These are phyloP conservation scores for Anabas testudineus DNA, from an alignment of 2,797 vertebrate genomes.

Conservation along the genomic window DNA sequence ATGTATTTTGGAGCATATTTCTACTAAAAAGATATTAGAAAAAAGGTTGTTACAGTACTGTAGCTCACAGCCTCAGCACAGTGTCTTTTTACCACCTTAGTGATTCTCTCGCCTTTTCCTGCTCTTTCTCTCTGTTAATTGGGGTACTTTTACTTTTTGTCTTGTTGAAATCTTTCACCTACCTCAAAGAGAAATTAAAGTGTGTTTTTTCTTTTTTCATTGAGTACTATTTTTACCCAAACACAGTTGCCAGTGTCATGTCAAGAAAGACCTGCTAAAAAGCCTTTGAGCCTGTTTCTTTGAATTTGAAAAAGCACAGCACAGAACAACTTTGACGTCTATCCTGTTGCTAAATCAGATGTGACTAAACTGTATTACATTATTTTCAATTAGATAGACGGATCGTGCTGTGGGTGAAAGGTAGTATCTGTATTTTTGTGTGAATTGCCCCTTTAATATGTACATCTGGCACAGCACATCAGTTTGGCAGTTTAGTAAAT, in stretches of 20 bases:
- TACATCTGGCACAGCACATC: background rate
- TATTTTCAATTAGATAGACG: background rate
- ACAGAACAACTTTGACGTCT: background rate
- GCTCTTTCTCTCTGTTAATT: background rate
- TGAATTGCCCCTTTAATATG: slow-evolving; percentile 21
- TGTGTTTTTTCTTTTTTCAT: background rate
- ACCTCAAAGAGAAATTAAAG: too few species aligned
- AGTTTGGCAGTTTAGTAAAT: slow-evolving; percentile 18
- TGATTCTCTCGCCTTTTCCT: background rate
- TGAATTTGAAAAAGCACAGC: background rate
- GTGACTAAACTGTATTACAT: background rate
- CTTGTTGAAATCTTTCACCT: background rate
- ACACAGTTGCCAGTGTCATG: too few species aligned
- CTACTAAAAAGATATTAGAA: too few species aligned
- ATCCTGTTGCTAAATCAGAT: background rate
- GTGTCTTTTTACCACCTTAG: too few species aligned
- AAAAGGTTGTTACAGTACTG: too few species aligned
- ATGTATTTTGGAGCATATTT: too few species aligned
- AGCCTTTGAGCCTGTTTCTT: background rate
- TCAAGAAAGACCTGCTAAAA: too few species aligned
- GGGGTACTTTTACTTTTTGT: background rate
- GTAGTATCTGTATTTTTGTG: background rate
- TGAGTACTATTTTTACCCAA: too few species aligned
- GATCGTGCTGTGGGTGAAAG: background rate
- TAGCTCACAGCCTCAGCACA: too few species aligned